phyloP scores from a whole-genome alignment of 2,113 vertebrate genomes.

The Pangasianodon gigas region DNA sequence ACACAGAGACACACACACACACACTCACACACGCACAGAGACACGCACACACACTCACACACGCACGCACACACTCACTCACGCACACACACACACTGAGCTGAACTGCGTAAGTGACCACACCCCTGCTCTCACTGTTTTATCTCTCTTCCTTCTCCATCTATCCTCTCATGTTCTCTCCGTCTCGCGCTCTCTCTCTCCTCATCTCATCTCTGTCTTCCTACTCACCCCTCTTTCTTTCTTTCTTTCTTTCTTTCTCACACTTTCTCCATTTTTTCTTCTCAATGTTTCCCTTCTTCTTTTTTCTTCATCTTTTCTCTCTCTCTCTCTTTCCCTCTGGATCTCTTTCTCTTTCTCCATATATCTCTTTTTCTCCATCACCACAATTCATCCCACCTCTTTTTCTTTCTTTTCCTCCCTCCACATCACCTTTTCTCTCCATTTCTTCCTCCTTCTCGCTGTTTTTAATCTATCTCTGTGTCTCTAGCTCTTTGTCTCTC shows the following conservation, averaged over 20 bases:
- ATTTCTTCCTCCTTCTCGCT: too few relatives aligned
- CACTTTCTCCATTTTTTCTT: too few relatives aligned
- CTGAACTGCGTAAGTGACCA: neutral
- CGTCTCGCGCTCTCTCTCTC: too few relatives aligned
- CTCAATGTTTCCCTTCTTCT: neutral
- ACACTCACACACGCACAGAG: neutral
- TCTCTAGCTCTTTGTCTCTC: too few relatives aligned
- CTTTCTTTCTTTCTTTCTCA: too few relatives aligned
- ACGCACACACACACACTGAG: neutral
- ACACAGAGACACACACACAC: neutral
- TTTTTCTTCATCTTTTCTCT: neutral
- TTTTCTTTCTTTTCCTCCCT: neutral
- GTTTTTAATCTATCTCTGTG: too few relatives aligned
- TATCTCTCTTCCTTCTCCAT: neutral
- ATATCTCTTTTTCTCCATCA: neutral
- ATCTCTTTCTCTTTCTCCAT: too few relatives aligned
- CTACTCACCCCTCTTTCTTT: neutral
- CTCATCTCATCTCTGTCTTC: too few relatives aligned
- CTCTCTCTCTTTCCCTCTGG: too few relatives aligned
- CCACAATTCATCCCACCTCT: too few relatives aligned
- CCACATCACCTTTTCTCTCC: too few relatives aligned
- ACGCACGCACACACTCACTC: conserved; percentile 41
- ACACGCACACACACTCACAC: too few relatives aligned
- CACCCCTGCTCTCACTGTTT: neutral
- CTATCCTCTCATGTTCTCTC: neutral